Conservation (phyloP, 1,140 invertebrate species). For the Diabrotica undecimpunctata region DNA sequence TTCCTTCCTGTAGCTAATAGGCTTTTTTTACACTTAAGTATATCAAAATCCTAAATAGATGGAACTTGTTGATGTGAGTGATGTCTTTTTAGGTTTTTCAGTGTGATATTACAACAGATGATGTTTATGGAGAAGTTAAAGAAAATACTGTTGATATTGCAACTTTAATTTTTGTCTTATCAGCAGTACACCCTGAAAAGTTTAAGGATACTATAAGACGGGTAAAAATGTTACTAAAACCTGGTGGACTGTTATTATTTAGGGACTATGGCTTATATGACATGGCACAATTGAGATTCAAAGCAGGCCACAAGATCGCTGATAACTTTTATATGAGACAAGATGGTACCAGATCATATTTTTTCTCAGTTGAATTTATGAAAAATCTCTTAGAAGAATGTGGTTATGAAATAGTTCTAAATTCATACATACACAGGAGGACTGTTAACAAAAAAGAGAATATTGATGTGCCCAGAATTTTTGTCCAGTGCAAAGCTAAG, state of each 20-base stretch:
- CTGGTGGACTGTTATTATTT: conserved; percentile 83
- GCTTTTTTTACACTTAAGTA: too few species aligned
- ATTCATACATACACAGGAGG: conserved; percentile 76
- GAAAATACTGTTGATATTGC: conserved; percentile 71
- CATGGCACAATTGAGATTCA: conserved; percentile 93
- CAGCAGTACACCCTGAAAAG: conserved; percentile 85
- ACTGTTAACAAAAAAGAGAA: conserved; percentile 90
- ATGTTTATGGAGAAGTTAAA: conserved; percentile 56
- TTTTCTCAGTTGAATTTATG: conserved; percentile 71
- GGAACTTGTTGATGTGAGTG: not conserved
- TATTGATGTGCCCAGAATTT: conserved; percentile 84
- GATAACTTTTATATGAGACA: conserved; percentile 96
- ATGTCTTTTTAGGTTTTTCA: conserved; percentile 64
- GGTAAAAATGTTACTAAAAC: conserved; percentile 66
- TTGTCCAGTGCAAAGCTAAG: conserved; percentile 85
- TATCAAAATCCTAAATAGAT: too few species aligned
- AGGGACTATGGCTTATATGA: conserved; percentile 98
- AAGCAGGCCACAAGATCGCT: conserved; percentile 84
- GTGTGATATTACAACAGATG: conserved; percentile 63
- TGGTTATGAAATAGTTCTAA: conserved; percentile 67
- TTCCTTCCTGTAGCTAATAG: too few species aligned
- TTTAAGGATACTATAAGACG: conserved; percentile 69
- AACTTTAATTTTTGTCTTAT: conserved; percentile 94
- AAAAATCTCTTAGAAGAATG: conserved; percentile 56
- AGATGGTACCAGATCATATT: conserved; percentile 92